Conservation (phyloP, 2,113 vertebrate species). For the Anoplopoma fimbria region DNA sequence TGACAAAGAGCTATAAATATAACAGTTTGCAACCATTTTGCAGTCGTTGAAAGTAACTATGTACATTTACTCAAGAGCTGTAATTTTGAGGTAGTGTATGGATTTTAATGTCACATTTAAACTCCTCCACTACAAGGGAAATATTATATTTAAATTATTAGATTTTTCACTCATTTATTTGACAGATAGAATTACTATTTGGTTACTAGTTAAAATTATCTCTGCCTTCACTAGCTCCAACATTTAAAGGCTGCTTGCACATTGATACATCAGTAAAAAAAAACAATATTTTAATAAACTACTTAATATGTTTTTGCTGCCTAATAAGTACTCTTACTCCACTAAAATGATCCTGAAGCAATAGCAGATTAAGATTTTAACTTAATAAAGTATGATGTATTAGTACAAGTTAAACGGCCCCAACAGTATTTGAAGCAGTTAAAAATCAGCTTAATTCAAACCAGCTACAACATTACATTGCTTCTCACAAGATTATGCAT, state of each 20-base stretch:
- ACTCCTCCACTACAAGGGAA: neutral
- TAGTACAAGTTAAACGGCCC: neutral
- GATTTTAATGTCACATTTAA: neutral
- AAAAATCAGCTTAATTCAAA: neutral
- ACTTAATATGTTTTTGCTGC: neutral
- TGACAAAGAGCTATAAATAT: neutral
- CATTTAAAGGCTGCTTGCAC: neutral
- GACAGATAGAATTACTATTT: neutral
- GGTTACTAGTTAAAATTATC: neutral
- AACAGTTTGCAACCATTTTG: neutral
- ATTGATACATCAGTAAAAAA: neutral
- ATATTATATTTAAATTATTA: neutral
- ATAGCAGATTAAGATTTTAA: neutral
- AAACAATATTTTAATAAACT: neutral
- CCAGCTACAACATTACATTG: neutral
- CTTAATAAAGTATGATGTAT: neutral
- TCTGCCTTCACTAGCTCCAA: neutral
- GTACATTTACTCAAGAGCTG: neutral
- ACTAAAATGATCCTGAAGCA: neutral
- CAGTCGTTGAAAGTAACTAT: neutral
- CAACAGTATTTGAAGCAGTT: neutral
- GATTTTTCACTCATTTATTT: neutral
- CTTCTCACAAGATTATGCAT: neutral
- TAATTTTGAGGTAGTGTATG: neutral
- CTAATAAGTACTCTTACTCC: neutral